These are phyloP conservation scores for Ecliptopera silaceata DNA, from an alignment of 2,888 invertebrate genomes.

Conservation along the genomic window DNA sequence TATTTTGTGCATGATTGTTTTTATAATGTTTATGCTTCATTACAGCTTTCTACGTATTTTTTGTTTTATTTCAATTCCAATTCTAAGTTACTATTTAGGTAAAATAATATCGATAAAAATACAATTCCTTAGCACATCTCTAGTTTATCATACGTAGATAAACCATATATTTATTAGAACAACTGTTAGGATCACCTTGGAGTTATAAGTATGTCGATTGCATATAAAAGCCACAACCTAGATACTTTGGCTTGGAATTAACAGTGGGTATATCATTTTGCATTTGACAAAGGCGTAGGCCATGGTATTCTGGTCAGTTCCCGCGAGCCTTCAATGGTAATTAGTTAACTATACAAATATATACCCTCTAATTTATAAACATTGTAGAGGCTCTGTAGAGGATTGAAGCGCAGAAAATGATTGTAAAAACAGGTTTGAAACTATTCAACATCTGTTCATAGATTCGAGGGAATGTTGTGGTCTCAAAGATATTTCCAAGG, in stretches of 20 bases:
- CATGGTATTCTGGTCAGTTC: constrained; percentile 3
- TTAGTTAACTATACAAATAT: background rate
- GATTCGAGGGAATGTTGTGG: too few species aligned
- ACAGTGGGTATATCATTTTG: constrained; percentile 1
- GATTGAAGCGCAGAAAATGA: too few species aligned
- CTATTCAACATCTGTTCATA: too few species aligned
- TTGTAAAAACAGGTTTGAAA: too few species aligned
- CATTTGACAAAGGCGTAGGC: constrained; percentile 10
- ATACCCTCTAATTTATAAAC: too few species aligned
- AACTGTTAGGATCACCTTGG: constrained; percentile 9
- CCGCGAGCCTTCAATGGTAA: constrained; percentile 2
- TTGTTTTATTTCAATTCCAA: constrained; percentile 37
- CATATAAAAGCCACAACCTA: constrained; percentile 17
- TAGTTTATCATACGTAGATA: background rate
- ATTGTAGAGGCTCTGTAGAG: too few species aligned
- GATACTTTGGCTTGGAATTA: constrained; percentile 13
- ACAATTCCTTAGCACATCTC: background rate
- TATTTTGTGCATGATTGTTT: constrained; percentile 35
- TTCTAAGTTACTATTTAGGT: background rate
- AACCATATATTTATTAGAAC: background rate
- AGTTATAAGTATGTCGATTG: constrained; percentile 2
- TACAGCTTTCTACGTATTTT: constrained; percentile 37
- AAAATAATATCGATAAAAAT: constrained; percentile 3
- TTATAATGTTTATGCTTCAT: constrained; percentile 28
- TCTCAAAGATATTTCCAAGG: too few species aligned